Base-by-base conservation (phyloP, 2,888 invertebrate species). In the Drosophila tripunctata region DNA sequence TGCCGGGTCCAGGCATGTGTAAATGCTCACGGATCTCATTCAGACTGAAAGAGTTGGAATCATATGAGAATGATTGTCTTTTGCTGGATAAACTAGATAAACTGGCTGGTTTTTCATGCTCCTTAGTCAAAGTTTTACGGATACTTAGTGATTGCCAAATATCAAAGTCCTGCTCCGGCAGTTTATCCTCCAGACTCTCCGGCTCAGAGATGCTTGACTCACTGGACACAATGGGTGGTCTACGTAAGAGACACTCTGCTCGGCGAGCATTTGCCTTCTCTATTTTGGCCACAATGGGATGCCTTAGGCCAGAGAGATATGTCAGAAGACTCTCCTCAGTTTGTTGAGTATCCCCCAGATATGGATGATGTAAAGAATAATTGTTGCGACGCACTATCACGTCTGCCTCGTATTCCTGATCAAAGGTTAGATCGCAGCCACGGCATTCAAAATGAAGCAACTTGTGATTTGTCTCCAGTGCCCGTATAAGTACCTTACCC, bases 321-420 rank as follows among this genome's bases (percentile, higher is more conserved):
- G 65, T 57, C 7, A 58, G 40, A 1, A 90, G 66, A 17, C 83
- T 80, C 22, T 66, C 65, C 24, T 75, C 58, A 0, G 88, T 86
- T 48, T 74, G 72, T 1, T 64, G 63, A 0, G 40, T 24, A 36
- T 89, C 75, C 0, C 78, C 81, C 22, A 90, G 17, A 33, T 78
- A 90, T 1, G 85, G 69, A 67, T 88, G 50, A 14, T 30, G 22
- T 3, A 17, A 1, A 8, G 47, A 38, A 24, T 70, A 89, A 1
- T 73, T 64, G 55, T 90, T 90, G 0, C 90, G 82, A 17, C 83
- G 71, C 17, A 90, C n/a, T 4, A 89, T 65, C 1, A 90, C 5
- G 2, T 84, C 82, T 1, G 88, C 71, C 30, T 90, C 89, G 2
- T 69, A 54, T 60, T 89, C 89, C 6, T 86, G 55, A 0, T 89